Conservation (phyloP, 2,113 vertebrate species). For the Tachysurus fulvidraco region DNA sequence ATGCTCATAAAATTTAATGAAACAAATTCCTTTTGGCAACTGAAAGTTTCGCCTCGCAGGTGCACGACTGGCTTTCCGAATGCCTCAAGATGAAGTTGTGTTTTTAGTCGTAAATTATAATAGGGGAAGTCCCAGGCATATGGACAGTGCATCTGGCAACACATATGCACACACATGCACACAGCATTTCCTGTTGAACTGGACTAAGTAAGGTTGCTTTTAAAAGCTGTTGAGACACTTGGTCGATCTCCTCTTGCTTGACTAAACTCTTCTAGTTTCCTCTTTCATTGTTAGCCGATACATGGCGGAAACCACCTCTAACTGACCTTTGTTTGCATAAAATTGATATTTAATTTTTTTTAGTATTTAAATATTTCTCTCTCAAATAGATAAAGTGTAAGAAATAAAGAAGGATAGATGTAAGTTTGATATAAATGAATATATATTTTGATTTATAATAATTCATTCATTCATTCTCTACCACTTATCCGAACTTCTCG, state of each 20-base stretch:
- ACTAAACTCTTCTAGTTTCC: slow-evolving; percentile 16
- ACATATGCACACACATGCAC: slow-evolving; percentile 11
- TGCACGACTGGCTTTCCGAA: neutral
- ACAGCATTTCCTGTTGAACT: slow-evolving; percentile 47
- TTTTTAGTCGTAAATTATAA: slow-evolving; percentile 38
- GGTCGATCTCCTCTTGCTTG: slow-evolving; percentile 5
- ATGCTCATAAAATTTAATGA: neutral
- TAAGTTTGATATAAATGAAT: neutral
- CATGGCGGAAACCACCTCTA: slow-evolving; percentile 41
- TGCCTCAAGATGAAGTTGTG: slow-evolving; percentile 6
- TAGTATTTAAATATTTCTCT: slow-evolving; percentile 30
- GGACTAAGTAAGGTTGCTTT: slow-evolving; percentile 36
- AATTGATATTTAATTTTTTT: no score
- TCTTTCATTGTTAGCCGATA: slow-evolving; percentile 44
- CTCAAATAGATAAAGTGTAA: slow-evolving; percentile 17
- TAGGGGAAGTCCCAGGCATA: slow-evolving; percentile 47
- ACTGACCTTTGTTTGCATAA: slow-evolving; percentile 59
- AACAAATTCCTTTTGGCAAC: neutral
- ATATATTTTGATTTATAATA: neutral
- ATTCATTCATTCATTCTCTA: no score
- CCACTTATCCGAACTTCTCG: no score
- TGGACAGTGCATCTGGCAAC: slow-evolving; percentile 45
- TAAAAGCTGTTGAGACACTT: slow-evolving; percentile 36
- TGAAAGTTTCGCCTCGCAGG: neutral
- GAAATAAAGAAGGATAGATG: neutral